These are phyloP conservation scores for Petroica traversi DNA, from an alignment of 2,113 vertebrate species.

Conservation along the genomic window DNA sequence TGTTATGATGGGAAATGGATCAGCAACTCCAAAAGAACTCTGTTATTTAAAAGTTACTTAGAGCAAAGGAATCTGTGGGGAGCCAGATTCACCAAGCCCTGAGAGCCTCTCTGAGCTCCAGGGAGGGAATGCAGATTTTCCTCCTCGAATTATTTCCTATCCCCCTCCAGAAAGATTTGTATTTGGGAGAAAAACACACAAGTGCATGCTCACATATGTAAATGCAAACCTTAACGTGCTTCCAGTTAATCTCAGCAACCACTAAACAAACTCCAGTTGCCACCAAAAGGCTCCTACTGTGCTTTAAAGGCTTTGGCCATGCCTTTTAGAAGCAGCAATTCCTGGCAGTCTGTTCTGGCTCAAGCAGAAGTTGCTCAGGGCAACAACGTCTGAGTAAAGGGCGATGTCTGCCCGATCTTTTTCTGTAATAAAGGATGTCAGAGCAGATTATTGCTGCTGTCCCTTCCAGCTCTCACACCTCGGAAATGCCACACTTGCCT, in stretches of 20 bases:
- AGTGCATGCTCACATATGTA: background rate
- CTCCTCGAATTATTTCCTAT: background rate
- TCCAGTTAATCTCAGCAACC: background rate
- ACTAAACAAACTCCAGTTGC: background rate
- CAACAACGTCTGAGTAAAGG: background rate
- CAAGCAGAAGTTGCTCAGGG: background rate
- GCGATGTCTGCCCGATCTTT: background rate
- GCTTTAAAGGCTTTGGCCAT: background rate
- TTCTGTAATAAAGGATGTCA: background rate
- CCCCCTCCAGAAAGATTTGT: background rate
- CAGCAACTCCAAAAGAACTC: background rate
- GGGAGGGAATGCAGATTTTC: background rate
- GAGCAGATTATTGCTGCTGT: background rate
- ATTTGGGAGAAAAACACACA: background rate
- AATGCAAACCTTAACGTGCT: background rate
- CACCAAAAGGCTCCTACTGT: background rate
- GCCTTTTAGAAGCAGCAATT: background rate
- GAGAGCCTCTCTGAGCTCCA: background rate
- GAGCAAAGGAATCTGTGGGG: background rate
- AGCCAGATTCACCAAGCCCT: background rate
- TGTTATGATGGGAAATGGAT: background rate
- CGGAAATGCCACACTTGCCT: background rate
- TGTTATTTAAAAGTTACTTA: background rate
- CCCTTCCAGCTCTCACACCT: slow-evolving; percentile 2
- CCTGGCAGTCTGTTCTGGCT: background rate